Conservation (phyloP, 23 tunicate genomes). For the Botrylloides violaceus region DNA sequence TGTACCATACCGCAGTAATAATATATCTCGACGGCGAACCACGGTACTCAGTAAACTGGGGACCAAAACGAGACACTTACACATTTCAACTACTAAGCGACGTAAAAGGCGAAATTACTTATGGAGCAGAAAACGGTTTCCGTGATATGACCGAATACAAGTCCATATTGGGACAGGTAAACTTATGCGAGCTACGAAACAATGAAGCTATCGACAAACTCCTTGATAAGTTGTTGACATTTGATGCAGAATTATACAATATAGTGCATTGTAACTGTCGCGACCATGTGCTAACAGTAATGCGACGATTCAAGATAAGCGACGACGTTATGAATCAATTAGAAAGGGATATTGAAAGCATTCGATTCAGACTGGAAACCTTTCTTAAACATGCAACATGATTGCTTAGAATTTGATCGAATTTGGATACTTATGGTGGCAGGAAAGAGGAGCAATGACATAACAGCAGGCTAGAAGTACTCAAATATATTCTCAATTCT, state of each 20-base stretch:
- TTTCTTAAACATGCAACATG: not conserved
- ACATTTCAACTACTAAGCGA: not conserved
- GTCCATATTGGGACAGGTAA: not conserved
- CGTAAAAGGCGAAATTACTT: slow-evolving; percentile 13
- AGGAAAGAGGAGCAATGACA: no score
- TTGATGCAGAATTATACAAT: slow-evolving; percentile 3
- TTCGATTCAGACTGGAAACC: not conserved
- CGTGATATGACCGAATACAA: not conserved
- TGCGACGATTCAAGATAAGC: not conserved
- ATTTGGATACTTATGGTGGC: no score
- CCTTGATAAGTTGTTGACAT: not conserved
- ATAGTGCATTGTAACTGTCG: slow-evolving; percentile 8
- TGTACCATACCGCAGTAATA: slow-evolving; percentile 2
- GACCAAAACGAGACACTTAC: not conserved
- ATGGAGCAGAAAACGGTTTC: not conserved
- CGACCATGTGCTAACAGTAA: not conserved
- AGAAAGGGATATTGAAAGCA: slow-evolving; percentile 3
- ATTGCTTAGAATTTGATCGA: no score
- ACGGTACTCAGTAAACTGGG: slow-evolving; percentile 9
- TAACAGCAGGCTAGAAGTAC: no score
- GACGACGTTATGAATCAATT: not conserved
- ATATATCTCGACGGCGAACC: slow-evolving; percentile 5
- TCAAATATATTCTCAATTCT: no score
- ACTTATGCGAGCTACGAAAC: not conserved
- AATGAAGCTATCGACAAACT: not conserved